Conservation (phyloP, 2,888 invertebrate genomes). For the Tetanocera ferruginea region DNA sequence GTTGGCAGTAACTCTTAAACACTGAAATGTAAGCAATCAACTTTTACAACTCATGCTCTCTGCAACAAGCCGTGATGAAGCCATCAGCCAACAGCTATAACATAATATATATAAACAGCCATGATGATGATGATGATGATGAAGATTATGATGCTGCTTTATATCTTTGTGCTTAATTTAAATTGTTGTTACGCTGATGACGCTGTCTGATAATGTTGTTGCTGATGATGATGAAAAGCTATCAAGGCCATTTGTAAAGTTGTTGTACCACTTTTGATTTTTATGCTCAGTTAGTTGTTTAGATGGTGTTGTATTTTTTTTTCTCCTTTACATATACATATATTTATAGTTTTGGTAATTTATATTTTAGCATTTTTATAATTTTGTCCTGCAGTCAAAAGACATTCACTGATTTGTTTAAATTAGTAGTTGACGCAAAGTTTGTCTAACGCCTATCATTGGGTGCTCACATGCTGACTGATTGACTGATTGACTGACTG, state of each 20-base stretch:
- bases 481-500: no score
- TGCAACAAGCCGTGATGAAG: no score
- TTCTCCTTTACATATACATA: background rate
- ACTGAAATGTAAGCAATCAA: no score
- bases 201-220: background rate
- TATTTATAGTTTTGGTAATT: no score
- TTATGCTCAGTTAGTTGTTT: background rate
- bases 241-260: background rate
- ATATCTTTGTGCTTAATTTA: background rate
- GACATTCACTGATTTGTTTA: no score
- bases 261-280: constrained; percentile 14
- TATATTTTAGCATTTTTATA: no score
- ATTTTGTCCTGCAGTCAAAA: no score
- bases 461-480: no score
- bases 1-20: no score
- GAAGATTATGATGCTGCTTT: background rate
- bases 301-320: background rate
- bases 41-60: no score
- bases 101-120: constrained; percentile 22
- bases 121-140: background rate
- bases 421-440: no score
- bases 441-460: no score
- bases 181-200: background rate
- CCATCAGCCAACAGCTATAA: background rate
- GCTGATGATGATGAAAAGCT: constrained; percentile 1